A percentile compares a stretch with the other conserved stretches of the same genome.
Conservation (phyloP, 2,888 invertebrate species). For the Argyresthia albistria region DNA sequence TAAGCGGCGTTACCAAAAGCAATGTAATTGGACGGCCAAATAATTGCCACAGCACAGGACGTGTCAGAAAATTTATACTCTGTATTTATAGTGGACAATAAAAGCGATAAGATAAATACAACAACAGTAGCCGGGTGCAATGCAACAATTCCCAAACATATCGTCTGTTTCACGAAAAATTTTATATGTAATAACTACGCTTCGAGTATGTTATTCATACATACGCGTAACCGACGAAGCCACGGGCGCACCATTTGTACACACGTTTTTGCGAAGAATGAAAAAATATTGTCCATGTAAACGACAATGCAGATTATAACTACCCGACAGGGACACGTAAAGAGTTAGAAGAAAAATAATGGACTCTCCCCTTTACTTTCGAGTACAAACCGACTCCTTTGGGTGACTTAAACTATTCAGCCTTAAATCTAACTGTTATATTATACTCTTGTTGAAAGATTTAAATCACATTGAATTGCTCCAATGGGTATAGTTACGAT, state of each 20-base stretch:
- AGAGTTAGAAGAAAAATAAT: constrained; percentile 36
- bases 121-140: constrained; percentile 23
- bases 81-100: constrained; percentile 12
- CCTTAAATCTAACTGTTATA: neutral
- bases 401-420: neutral
- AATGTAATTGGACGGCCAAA: neutral
- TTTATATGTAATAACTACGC: constrained; percentile 32
- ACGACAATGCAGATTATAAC: constrained; percentile 59
- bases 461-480: neutral
- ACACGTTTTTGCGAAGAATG: constrained; percentile 44
- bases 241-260: constrained; percentile 34
- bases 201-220: constrained; percentile 28
- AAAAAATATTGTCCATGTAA: constrained; percentile 54
- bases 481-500: neutral
- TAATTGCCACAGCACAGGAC: neutral
- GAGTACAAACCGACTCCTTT: neutral
- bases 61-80: neutral
- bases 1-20: neutral
- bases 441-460: neutral
- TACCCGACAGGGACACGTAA: constrained; percentile 46
- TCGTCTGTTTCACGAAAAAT: constrained; percentile 27
- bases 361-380: neutral
- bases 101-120: constrained; percentile 31
- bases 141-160: constrained; percentile 31
- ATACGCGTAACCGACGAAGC: constrained; percentile 17